Base-by-base conservation (phyloP, 2,888 invertebrate species). In the Hoplodrina ambigua region DNA sequence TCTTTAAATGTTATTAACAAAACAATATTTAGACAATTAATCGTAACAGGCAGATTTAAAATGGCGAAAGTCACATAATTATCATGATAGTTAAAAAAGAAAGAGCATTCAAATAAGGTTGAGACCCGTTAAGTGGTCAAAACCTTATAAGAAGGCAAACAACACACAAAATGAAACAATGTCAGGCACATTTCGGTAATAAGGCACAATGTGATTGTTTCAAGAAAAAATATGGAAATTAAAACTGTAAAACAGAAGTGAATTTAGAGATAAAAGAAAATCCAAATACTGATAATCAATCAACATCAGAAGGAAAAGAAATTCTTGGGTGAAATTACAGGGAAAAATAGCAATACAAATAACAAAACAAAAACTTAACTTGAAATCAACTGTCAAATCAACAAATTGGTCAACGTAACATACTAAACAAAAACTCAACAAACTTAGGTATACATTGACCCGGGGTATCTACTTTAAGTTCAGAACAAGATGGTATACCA, bases 121-220 rank as follows among this genome's bases (percentile, higher is more conserved):
- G 37, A 86, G 81, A 83, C 44, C 1, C 75, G 52, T 10, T 30
- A 19, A 20, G 6, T 20, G 63, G 59, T 72, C 85, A 83, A 87
- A 93, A 93, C 90, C 87, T 60, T 82, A 87, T 77, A 86, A 89
- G 90, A 83, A 93, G 89, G 89, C 87, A 66, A 81, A 72, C 13
- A 52, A 85, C 72, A 75, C 81, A 81, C 60, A 80, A 78, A 65
- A 82, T 82, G 84, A 88, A 88, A 90, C 85, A 88, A 88, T 74
- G 75, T 87, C 86, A 92, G 93, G 94, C 93, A 94, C 92, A 90
- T 91, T 76, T 82, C 85, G 87, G 82, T 79, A 84, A 93, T 80
- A 95, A 95, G 95, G 95, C 94, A 95, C 95, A 81, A 88, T 78
- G 92, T 91, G 91, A 90, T 88, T 86, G 85, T 89, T 89, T 83